A percentile compares a stretch with the other conserved stretches of the same genome.
phyloP scores from a whole-genome alignment of 2,113 vertebrate genomes.

The Nannospalax galili region DNA sequence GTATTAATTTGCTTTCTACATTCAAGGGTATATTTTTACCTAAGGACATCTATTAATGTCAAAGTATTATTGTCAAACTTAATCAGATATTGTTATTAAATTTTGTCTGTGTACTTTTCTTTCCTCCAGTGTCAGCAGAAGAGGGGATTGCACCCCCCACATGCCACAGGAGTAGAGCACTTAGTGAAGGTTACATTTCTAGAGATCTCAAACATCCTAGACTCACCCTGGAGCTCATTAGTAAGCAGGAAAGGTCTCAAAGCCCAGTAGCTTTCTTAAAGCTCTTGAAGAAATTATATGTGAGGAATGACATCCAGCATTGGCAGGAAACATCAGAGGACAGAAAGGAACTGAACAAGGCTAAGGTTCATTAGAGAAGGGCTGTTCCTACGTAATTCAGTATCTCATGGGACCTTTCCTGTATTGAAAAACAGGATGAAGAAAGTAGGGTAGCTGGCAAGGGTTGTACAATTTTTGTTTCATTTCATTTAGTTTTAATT shows the following conservation, averaged over 20 bases:
- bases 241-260: slow-evolving; percentile 32
- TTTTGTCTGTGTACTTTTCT: slow-evolving; percentile 41
- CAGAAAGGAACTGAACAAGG: neutral
- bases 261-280: slow-evolving; percentile 12
- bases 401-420: neutral
- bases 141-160: neutral
- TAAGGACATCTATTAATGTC: slow-evolving; percentile 53
- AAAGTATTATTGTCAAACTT: slow-evolving; percentile 57
- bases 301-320: neutral
- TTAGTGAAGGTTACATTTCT: slow-evolving; percentile 46
- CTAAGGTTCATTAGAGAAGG: neutral
- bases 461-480: slow-evolving; percentile 2
- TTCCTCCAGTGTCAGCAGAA: slow-evolving; percentile 3
- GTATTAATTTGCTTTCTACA: slow-evolving; percentile 53
- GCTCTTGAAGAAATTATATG: neutral
- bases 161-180: neutral
- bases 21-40: slow-evolving; percentile 61
- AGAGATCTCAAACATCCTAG: slow-evolving; percentile 6
- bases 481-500: neutral
- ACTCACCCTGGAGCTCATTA: slow-evolving; percentile 50
- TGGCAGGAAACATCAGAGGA: neutral
- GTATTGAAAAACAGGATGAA: neutral
- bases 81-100: slow-evolving; percentile 59
- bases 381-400: neutral
- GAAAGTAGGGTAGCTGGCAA: neutral